These are phyloP conservation scores for Caenorhabditis sp. DNA, from an alignment of 2,888 invertebrate species.

Conservation along the genomic window DNA sequence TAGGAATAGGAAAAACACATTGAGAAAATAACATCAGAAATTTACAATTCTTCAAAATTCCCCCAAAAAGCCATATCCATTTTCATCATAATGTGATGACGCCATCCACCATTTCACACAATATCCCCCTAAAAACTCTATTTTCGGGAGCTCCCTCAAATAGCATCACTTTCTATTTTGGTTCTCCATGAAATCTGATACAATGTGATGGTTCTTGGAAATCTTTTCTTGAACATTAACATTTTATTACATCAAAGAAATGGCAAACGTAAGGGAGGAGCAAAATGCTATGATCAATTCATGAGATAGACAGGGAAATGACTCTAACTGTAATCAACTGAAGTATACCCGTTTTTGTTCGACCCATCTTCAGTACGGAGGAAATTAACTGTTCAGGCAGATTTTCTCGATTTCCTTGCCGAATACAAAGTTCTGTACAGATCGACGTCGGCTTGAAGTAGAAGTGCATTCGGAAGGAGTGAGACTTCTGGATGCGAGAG, in stretches of 20 bases:
- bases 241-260: not conserved
- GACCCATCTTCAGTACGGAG: conserved; percentile 26
- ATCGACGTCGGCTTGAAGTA: conserved; percentile 75
- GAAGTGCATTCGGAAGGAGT: conserved; percentile 65
- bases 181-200: conserved; percentile 1
- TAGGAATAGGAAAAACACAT: no score
- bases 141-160: conserved; percentile 2
- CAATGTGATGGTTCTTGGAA: not conserved
- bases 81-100: not conserved
- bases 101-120: conserved; percentile 10
- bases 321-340: conserved; percentile 17
- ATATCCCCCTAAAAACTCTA: not conserved
- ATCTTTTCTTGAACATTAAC: no score
- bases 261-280: conserved; percentile 2
- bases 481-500: conserved; percentile 70
- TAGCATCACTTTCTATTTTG: conserved; percentile 15
- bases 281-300: not conserved
- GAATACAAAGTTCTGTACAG: conserved; percentile 67
- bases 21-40: no score
- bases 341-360: conserved; percentile 18
- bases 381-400: not conserved
- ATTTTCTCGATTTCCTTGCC: conserved; percentile 24
- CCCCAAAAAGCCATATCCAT: not conserved
- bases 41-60: not conserved
- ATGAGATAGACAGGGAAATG: conserved; percentile 15